A percentile compares a stretch with the other conserved stretches of the same genome.
These are phyloP conservation scores for Cecidostiba fungosa DNA, from an alignment of 2,888 invertebrate genomes.

Conservation along the genomic window DNA sequence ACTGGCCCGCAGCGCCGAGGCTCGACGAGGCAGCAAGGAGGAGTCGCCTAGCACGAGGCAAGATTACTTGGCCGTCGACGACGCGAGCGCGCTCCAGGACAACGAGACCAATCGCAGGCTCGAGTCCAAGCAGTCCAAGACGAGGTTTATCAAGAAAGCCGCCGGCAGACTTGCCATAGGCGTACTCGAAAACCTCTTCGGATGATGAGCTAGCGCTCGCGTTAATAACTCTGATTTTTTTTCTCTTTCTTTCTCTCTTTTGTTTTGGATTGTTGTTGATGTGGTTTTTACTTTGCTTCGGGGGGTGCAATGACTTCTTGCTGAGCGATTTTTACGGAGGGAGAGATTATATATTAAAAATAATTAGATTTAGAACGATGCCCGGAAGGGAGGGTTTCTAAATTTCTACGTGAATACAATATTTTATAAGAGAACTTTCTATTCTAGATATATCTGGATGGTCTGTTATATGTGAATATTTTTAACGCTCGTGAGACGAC, in stretches of 20 bases:
- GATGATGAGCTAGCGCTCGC: slow-evolving; percentile 45
- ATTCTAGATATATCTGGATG: background rate
- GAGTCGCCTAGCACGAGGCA: slow-evolving; percentile 81
- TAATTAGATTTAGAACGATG: background rate
- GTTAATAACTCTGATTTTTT: background rate
- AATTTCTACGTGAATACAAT: background rate
- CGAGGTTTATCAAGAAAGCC: slow-evolving; percentile 52
- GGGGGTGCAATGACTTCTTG: background rate
- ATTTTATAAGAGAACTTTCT: slow-evolving; percentile 1
- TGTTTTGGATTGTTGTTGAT: background rate
- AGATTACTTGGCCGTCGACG: slow-evolving; percentile 64
- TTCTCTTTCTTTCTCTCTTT: background rate
- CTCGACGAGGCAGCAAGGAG: slow-evolving; percentile 84
- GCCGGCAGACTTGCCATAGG: slow-evolving; percentile 62
- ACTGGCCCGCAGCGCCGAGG: slow-evolving; percentile 89
- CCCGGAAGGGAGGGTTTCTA: background rate
- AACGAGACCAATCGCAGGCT: slow-evolving; percentile 58
- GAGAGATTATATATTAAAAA: background rate
- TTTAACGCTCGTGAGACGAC: background rate
- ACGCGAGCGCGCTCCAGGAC: slow-evolving; percentile 55
- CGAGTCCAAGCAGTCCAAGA: slow-evolving; percentile 55
- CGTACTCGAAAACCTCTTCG: slow-evolving; percentile 62
- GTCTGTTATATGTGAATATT: slow-evolving; percentile 19
- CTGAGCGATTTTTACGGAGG: background rate
- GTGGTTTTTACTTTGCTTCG: slow-evolving; percentile 6